Conservation (phyloP, 2,113 vertebrate genomes). For the Alosa alosa region DNA sequence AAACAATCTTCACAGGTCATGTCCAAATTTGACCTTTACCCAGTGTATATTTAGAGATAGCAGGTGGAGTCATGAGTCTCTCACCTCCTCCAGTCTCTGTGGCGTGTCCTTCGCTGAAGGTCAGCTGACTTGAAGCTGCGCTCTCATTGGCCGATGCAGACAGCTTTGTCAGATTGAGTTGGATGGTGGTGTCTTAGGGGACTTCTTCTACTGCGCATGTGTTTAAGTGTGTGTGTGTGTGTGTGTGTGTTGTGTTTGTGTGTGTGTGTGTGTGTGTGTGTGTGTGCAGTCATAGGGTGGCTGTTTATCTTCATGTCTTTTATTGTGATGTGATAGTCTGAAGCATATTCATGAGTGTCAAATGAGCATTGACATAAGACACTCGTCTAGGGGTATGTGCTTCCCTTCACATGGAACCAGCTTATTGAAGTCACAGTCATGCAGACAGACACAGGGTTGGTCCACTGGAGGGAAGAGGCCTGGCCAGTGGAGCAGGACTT, state of each 20-base stretch:
- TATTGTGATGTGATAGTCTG: not conserved
- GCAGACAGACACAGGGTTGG: slow-evolving; percentile 73
- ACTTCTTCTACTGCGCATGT: slow-evolving; percentile 57
- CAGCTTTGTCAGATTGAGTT: slow-evolving; percentile 85
- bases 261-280: not conserved
- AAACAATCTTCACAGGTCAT: not conserved
- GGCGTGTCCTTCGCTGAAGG: slow-evolving; percentile 92
- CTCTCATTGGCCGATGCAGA: slow-evolving; percentile 93
- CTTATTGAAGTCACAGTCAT: slow-evolving; percentile 76
- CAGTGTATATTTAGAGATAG: slow-evolving; percentile 10
- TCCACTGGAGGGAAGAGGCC: slow-evolving; percentile 54
- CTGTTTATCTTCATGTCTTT: not conserved
- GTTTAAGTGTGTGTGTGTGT: not conserved
- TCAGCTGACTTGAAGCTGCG: slow-evolving; percentile 90
- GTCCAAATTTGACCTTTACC: not conserved
- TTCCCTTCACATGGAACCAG: slow-evolving; percentile 84
- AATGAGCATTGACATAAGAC: not conserved
- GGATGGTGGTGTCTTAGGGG: slow-evolving; percentile 31
- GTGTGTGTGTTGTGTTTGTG: not conserved
- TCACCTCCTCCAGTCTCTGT: slow-evolving; percentile 85
- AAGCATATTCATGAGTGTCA: not conserved
- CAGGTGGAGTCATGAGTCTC: slow-evolving; percentile 47
- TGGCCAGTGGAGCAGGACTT: slow-evolving; percentile 42
- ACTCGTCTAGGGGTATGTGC: not conserved
- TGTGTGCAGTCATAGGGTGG: not conserved